Evolutionary conservation across 2,888 invertebrate genomes (phyloP), one percentile per base, ranked within the genome.

Genomic region (Venusia cambrica): DNA sequence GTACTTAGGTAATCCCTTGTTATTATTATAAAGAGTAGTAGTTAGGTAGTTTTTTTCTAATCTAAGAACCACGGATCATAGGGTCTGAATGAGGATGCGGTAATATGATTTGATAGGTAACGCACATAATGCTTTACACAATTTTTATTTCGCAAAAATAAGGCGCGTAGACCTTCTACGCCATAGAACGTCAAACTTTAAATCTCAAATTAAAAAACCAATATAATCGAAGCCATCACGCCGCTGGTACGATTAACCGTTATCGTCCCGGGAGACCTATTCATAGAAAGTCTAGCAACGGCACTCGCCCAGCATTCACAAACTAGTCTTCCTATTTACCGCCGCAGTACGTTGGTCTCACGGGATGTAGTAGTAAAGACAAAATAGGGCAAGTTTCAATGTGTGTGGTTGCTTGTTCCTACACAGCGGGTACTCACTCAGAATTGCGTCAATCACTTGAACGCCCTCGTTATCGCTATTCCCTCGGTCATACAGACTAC

Each of bases 361-460:
- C 78, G 83, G 84, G 85, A 81, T 74, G 73, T 73, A 56, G 66
- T 76, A 75, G 74, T 81, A 71, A 74, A 71, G 73, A 79, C 73
- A 70, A 71, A 81, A 80, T 81, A 77, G 71, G 79, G 78, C 51
- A 67, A 48, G 12, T 51, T 45, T 45, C 45, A 40, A 58, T 74
- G 83, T 83, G 79, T 81, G 79, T 31, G 73, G 74, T 52, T 57
- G 63, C n/a, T n/a, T n/a, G n/a, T 66, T 64, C 63, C 64, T 67
- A 60, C 58, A 56, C 62, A n/a, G n/a, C n/a, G n/a, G 56, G 64
- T 67, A 65, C 64, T 68, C 68, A n/a, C n/a, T 60, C 59, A 56
- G 63, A 60, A 77, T 80, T 79, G 67, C 83, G 81, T 81, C 84
- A 81, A 83, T 83, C 74, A 67, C 57, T 74, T 69, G 57, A 69